Percentiles rank a stretch among this genome's conserved stretches.
These are phyloP conservation scores for Nematostella vectensis DNA, from an alignment of 92 coral and sea anemone genomes.

Conservation along the genomic window DNA sequence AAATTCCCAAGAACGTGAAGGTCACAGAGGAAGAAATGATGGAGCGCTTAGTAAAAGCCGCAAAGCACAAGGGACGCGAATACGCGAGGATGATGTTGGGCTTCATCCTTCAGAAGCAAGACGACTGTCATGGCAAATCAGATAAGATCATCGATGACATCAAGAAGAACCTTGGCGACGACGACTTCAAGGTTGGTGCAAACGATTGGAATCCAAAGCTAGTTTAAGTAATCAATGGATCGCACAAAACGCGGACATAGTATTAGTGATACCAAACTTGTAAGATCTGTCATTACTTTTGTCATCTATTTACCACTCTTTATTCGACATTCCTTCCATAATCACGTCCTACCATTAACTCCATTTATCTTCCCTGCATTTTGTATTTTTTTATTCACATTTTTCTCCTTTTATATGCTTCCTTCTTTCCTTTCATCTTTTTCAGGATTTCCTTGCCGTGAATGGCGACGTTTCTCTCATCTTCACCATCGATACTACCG, in stretches of 20 bases:
- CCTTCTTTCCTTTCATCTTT: no score
- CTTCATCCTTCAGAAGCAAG: constrained; percentile 16
- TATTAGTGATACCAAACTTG: no score
- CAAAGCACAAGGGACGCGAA: constrained; percentile 14
- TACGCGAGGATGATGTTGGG: constrained; percentile 27
- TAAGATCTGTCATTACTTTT: no score
- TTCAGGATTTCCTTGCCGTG: constrained; percentile 19
- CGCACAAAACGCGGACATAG: no score
- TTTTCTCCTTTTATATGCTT: no score
- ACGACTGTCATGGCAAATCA: constrained; percentile 19
- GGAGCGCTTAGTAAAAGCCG: constrained; percentile 11
- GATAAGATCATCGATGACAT: constrained; percentile 20
- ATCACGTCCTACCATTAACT: no score
- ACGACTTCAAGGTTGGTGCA: constrained; percentile 25
- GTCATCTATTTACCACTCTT: no score
- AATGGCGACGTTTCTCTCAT: constrained; percentile 55
- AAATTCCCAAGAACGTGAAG: constrained; percentile 19
- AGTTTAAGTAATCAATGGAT: no score
- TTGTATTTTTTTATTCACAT: no score
- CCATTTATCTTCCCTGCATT: no score
- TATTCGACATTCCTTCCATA: no score
- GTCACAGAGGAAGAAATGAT: constrained; percentile 15
- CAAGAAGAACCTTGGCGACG: constrained; percentile 26
- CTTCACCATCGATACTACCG: constrained; percentile 51
- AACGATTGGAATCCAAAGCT: no score